These are phyloP conservation scores for Caenorhabditis tropicalis DNA, from an alignment of 1,140 invertebrate species.

Conservation along the genomic window DNA sequence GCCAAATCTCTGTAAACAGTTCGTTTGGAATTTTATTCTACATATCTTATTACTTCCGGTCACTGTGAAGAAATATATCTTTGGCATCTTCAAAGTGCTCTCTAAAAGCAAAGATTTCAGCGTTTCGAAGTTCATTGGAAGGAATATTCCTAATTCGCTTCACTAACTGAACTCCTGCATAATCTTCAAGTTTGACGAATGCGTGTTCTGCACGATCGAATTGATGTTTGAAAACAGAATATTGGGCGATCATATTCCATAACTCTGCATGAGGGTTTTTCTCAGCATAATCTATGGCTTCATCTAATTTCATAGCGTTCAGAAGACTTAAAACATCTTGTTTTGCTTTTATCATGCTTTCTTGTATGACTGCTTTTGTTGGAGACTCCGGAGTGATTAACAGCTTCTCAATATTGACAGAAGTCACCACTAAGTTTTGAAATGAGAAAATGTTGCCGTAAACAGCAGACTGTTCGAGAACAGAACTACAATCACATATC, in stretches of 20 bases:
- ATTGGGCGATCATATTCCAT: neutral
- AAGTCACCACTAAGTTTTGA: neutral
- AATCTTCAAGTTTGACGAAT: neutral
- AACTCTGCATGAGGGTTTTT: neutral
- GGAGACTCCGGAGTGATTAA: neutral
- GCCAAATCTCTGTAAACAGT: neutral
- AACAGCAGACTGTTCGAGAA: neutral
- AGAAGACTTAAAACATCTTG: neutral
- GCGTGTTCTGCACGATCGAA: neutral
- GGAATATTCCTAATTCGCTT: neutral
- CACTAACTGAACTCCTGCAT: neutral
- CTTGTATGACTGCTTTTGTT: neutral
- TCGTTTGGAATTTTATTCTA: too few species aligned
- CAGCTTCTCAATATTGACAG: neutral
- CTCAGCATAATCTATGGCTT: neutral
- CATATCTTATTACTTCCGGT: neutral
- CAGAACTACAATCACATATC: neutral
- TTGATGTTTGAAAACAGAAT: neutral
- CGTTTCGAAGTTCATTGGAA: neutral
- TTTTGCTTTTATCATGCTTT: constrained; percentile 1
- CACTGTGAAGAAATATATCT: neutral
- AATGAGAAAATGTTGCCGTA: neutral
- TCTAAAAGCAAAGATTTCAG: neutral
- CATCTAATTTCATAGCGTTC: constrained; percentile 10
- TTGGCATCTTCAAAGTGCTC: neutral